Base-by-base conservation (phyloP, 2,888 invertebrate genomes). In the Pyralis farinalis region DNA sequence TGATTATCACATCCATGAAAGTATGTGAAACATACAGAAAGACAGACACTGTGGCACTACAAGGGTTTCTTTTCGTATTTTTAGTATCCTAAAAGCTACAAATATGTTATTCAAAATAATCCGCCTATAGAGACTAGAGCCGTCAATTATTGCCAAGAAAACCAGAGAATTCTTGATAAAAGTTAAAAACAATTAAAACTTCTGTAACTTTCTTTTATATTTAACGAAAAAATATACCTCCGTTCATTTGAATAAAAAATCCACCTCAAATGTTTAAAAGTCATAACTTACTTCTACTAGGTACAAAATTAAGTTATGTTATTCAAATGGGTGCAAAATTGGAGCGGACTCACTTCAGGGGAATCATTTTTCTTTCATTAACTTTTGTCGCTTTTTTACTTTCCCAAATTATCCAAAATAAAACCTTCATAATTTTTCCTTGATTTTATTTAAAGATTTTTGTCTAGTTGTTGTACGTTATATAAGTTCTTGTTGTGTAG, bases 381-480 rank as follows among this genome's bases (percentile, higher is more conserved):
- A 35, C n/a, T 12, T 27, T 9, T 12, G 35, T 35, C 25, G 12
- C 12, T 20, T 8, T 4, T 32, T 81, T 85, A 80, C 16, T 3
- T 83, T 74, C 73, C 31, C 31, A 31, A 29, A 12, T 31, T 12
- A 31, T 31, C 31, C 6, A 31, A 11, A 31, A 31, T 12, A 12
- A 31, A 31, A 8, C 12, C 31, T 31, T 12, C 31, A 10, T n/a
- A 7, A 12, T 12, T 12, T 31, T 31, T 31, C 3, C 16, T 16
- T 4, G 16, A 4, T 25, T 25, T 25, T n/a, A 25, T 25, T 7
- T n/a, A 25, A 4, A 25, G n/a, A 5, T 4, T 16, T 16, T 16
- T 16, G 4, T n/a, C n/a, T n/a, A n/a, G n/a, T n/a, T n/a, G n/a
- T n/a, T n/a, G n/a, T n/a, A n/a, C n/a, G n/a, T n/a, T n/a, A n/a